A percentile compares a stretch with the other conserved stretches of the same genome.
Conservation (phyloP, 2,888 invertebrate species). For the Sympetrum striolatum region DNA sequence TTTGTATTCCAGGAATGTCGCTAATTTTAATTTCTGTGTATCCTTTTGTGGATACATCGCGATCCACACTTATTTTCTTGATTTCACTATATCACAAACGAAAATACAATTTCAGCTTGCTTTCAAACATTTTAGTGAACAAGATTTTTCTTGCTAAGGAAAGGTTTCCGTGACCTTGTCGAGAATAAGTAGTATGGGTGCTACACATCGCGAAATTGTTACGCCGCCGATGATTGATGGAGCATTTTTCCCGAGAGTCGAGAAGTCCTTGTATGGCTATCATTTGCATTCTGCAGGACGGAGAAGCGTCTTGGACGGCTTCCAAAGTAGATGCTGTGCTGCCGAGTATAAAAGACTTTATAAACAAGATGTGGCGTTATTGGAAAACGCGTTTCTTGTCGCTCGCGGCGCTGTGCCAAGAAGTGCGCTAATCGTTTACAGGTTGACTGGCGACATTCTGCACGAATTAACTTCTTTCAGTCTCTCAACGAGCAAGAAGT, state of each 20-base stretch:
- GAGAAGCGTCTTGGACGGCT: background rate
- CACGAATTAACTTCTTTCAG: background rate
- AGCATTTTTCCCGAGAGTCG: background rate
- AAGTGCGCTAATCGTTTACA: background rate
- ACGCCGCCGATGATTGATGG: background rate
- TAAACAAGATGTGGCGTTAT: slow-evolving; percentile 30
- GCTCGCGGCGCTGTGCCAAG: background rate
- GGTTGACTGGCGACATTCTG: background rate
- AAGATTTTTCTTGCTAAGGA: no score
- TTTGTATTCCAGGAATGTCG: no score
- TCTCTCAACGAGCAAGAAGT: no score
- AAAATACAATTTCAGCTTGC: no score
- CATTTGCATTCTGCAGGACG: background rate
- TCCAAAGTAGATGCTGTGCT: slow-evolving; percentile 1
- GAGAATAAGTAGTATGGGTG: no score
- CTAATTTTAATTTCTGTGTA: no score
- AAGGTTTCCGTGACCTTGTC: no score
- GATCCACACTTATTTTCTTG: no score
- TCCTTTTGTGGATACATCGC: no score
- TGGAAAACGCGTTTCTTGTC: background rate
- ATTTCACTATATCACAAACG: no score
- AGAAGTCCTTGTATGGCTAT: background rate
- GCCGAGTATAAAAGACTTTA: background rate
- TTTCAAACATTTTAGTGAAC: no score
- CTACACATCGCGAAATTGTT: no score